Percentiles rank a stretch among this genome's conserved stretches.
These are phyloP conservation scores for Ceratothoa steindachneri DNA, from an alignment of 2,888 invertebrate species.

Conservation along the genomic window DNA sequence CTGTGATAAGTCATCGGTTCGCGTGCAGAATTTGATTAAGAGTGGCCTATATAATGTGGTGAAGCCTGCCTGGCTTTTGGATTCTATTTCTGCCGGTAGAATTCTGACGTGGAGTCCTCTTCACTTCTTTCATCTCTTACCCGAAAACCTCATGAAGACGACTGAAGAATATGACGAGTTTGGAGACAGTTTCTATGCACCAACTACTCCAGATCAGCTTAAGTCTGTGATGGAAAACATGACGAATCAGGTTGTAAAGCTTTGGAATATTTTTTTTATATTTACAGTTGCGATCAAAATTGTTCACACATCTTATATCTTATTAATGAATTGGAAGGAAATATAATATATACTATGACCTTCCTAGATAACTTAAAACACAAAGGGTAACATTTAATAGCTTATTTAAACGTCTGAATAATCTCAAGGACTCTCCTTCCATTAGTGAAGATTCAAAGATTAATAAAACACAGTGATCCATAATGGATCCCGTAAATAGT, in stretches of 20 bases:
- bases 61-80: constrained; percentile 37
- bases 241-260: constrained; percentile 19
- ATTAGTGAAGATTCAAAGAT: no score
- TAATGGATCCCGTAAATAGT: no score
- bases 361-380: no score
- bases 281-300: no score
- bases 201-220: constrained; percentile 17
- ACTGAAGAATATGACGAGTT: constrained; percentile 31
- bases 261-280: no score
- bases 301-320: no score
- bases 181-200: constrained; percentile 43
- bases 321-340: no score
- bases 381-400: no score
- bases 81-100: constrained; percentile 15
- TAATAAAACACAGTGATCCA: no score
- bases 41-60: constrained; percentile 27
- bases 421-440: no score
- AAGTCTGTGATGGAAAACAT: constrained; percentile 29
- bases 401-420: no score
- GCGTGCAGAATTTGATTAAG: constrained; percentile 22
- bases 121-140: constrained; percentile 24
- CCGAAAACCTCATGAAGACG: constrained; percentile 12
- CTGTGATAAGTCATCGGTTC: constrained; percentile 23
- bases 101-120: constrained; percentile 41
- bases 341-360: no score